Evolutionary conservation across 2,797 vertebrate genomes (phyloP).

Genomic region (Pteropus rufus): DNA sequence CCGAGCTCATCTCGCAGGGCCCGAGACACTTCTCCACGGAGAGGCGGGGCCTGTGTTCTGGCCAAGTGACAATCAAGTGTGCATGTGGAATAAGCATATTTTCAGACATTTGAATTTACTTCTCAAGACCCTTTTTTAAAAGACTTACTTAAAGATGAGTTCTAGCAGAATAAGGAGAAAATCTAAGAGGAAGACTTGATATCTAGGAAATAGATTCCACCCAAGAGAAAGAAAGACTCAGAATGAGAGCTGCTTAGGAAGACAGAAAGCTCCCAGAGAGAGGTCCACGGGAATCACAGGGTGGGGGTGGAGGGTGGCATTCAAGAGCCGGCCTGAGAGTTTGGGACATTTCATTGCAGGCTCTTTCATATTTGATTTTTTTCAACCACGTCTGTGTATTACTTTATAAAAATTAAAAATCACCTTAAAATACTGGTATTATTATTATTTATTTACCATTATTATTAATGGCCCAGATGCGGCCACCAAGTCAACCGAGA

Average conservation of each 20-base stretch:
- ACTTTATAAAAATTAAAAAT: constrained; percentile 24
- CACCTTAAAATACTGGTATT: neutral
- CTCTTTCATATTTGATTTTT: neutral
- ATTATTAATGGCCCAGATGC: neutral
- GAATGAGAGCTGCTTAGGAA: neutral
- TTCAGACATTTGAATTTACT: neutral
- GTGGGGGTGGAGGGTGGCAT: neutral
- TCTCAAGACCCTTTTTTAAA: neutral
- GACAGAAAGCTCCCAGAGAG: neutral
- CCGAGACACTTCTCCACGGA: neutral
- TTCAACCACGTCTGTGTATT: neutral
- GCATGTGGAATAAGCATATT: neutral
- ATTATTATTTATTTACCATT: neutral
- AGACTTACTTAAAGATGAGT: neutral
- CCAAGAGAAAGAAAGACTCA: neutral
- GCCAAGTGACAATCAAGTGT: neutral
- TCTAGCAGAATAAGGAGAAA: neutral
- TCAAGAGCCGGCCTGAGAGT: neutral
- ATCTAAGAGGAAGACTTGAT: neutral
- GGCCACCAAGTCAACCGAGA: neutral
- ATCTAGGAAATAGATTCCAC: neutral
- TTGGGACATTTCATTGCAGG: neutral
- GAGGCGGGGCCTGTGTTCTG: neutral
- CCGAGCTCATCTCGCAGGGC: neutral
- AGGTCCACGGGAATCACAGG: neutral